phyloP scores from a whole-genome alignment of 2,113 vertebrate genomes.

The Calidris pugnax region DNA sequence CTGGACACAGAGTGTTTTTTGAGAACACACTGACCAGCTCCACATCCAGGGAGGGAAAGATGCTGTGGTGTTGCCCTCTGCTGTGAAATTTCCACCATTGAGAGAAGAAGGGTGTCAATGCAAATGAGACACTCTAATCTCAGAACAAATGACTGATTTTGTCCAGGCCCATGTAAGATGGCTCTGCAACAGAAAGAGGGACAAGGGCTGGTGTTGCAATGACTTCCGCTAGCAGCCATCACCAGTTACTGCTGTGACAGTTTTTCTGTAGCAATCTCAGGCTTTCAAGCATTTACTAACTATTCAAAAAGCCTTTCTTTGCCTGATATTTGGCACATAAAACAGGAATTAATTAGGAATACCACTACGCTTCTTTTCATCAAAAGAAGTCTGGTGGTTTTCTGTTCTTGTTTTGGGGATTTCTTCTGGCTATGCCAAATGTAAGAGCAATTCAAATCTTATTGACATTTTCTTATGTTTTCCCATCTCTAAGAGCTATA shows the following conservation, averaged over 20 bases:
- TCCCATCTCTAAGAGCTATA: neutral
- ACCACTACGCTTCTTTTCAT: neutral
- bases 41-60: neutral
- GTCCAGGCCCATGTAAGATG: neutral
- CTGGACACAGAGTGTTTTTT: neutral
- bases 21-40: neutral
- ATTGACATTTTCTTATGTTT: neutral
- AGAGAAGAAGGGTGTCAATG: neutral
- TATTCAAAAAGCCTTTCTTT: neutral
- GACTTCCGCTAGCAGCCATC: neutral
- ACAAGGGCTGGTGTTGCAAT: neutral
- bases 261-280: neutral
- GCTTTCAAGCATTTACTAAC: neutral
- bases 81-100: accelerated
- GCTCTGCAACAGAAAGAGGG: neutral
- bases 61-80: neutral
- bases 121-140: neutral
- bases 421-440: neutral
- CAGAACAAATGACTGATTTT: neutral
- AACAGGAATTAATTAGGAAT: neutral
- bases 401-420: neutral
- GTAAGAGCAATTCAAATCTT: neutral
- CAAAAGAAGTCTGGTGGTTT: neutral
- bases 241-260: neutral
- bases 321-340: neutral